Percentiles rank a stretch among this genome's conserved stretches.
These are phyloP conservation scores for Tetranychus truncatus DNA, from an alignment of 2,888 invertebrate species.

Conservation along the genomic window DNA sequence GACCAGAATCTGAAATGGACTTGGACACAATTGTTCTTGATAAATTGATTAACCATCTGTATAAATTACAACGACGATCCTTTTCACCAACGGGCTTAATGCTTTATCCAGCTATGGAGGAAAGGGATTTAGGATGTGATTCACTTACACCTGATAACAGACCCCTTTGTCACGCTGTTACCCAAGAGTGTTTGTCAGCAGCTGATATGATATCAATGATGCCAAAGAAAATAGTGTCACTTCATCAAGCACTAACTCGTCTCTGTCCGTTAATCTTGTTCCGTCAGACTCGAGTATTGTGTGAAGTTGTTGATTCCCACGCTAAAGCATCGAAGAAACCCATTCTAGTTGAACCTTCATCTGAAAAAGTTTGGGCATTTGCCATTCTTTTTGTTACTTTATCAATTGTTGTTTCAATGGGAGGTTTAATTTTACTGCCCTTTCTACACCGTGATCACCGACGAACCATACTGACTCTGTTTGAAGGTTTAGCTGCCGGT, in stretches of 20 bases:
- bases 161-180: constrained; percentile 19
- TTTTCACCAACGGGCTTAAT: constrained; percentile 5
- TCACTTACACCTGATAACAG: neutral
- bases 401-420: constrained; percentile 23
- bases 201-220: constrained; percentile 14
- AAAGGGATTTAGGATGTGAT: constrained; percentile 21
- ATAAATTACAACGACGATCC: constrained; percentile 17
- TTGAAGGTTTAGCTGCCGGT: constrained; percentile 23
- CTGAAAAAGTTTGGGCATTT: constrained; percentile 22
- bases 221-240: constrained; percentile 11
- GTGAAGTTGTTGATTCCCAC: constrained; percentile 6
- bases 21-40: constrained; percentile 18
- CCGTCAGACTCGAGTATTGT: constrained; percentile 18
- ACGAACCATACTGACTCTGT: constrained; percentile 21
- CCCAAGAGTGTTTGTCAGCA: constrained; percentile 19
- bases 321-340: constrained; percentile 10
- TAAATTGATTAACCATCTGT: constrained; percentile 18
- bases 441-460: constrained; percentile 18
- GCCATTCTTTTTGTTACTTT: constrained; percentile 21
- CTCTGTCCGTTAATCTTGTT: constrained; percentile 22
- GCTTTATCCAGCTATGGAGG: constrained; percentile 17
- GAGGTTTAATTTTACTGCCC: constrained; percentile 22
- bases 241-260: constrained; percentile 20
- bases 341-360: constrained; percentile 20
- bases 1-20: constrained; percentile 17